A percentile compares a stretch with the other conserved stretches of the same genome.
Conservation (phyloP, 2,888 invertebrate genomes). For the Andrena camellia region DNA sequence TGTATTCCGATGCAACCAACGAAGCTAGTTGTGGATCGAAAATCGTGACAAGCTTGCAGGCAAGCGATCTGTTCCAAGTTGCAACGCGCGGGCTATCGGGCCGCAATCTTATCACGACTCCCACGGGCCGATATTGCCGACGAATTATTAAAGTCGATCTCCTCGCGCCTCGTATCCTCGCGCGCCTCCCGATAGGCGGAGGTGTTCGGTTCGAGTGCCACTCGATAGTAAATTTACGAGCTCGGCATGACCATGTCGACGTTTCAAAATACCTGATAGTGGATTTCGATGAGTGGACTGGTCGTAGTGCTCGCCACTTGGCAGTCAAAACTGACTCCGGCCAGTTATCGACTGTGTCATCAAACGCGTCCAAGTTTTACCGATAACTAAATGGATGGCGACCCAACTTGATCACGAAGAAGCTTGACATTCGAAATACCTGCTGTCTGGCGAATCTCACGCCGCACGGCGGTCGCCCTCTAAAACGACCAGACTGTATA, state of each 20-base stretch:
- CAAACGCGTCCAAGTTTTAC: neutral
- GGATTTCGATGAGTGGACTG: neutral
- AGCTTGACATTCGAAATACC: neutral
- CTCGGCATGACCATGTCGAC: neutral
- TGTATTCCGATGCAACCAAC: conserved; percentile 13
- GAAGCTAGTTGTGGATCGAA: neutral
- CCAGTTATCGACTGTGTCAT: neutral
- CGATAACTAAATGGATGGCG: neutral
- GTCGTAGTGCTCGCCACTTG: neutral
- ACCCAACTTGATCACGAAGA: neutral
- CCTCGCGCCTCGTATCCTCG: neutral
- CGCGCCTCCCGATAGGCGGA: neutral
- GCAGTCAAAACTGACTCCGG: neutral
- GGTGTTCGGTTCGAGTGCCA: neutral
- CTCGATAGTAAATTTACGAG: conserved; percentile 9
- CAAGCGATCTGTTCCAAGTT: conserved; percentile 7
- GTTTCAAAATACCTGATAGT: neutral
- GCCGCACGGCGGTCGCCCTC: neutral
- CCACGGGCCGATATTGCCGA: conserved; percentile 23
- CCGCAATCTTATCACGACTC: conserved; percentile 30
- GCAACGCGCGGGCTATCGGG: neutral
- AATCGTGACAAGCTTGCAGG: conserved; percentile 17
- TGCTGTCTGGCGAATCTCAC: neutral
- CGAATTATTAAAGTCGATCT: conserved; percentile 40
- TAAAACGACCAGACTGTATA: conserved; percentile 37